phyloP scores from a whole-genome alignment of 2,113 vertebrate genomes.

The Lagopus leucura region DNA sequence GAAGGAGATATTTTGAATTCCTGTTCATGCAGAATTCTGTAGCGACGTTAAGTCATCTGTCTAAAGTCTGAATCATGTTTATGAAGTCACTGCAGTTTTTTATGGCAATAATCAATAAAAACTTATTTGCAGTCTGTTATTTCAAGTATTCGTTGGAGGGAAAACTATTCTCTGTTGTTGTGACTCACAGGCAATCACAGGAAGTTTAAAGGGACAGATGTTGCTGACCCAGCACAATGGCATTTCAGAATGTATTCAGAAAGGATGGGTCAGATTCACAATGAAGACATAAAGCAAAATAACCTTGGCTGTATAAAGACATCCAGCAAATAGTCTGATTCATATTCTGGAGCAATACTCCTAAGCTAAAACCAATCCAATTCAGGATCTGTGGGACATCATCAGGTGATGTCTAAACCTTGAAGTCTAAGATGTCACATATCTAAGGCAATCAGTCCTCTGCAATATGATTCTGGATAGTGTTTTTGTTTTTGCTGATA shows the following conservation, averaged over 20 bases:
- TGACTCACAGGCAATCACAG: background rate
- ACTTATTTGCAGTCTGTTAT: background rate
- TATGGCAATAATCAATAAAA: conserved; percentile 15
- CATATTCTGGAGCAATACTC: background rate
- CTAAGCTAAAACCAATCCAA: background rate
- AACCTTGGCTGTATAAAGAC: background rate
- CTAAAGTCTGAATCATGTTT: conserved; percentile 36
- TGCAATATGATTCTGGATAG: background rate
- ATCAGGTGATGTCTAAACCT: background rate
- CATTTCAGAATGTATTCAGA: background rate
- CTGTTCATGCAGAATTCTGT: background rate
- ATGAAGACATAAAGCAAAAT: background rate
- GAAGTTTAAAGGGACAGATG: background rate
- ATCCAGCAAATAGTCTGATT: background rate
- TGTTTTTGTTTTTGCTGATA: background rate
- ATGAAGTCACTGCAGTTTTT: conserved; percentile 49
- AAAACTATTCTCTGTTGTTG: background rate
- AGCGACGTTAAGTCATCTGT: background rate
- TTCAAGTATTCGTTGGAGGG: background rate
- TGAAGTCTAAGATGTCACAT: background rate
- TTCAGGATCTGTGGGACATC: background rate
- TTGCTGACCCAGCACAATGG: background rate
- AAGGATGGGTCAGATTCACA: background rate
- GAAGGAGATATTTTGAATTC: background rate
- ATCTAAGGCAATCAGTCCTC: background rate